Base-by-base conservation (phyloP, 2,888 invertebrate species). In the Seira ritae region DNA sequence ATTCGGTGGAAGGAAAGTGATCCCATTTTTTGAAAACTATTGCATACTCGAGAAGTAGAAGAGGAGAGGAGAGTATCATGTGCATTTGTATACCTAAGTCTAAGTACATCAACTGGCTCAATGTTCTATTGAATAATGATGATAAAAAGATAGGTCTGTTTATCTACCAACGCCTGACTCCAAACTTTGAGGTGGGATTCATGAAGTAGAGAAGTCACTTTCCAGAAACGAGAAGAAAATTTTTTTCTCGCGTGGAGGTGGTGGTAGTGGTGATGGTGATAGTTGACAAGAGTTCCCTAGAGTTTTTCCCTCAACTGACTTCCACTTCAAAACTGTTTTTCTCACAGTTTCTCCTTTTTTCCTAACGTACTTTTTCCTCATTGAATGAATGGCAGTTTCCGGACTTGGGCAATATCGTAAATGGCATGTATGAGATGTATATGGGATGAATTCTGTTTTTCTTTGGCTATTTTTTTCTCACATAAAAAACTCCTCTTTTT, bases 241-340 rank as follows among this genome's bases (percentile, higher is more conserved):
- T 31, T 31, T 31, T 2, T 31, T 31, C 31, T n/a, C n/a, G n/a
- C n/a, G n/a, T n/a, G n/a, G n/a, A n/a, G n/a, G n/a, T n/a, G n/a
- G n/a, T n/a, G n/a, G n/a, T n/a, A n/a, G n/a, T 50, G 12, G 19
- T 73, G 23, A 50, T 68, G 67, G 67, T 73, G 76, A 76, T 62
- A 68, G 80, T 70, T 80, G 80, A 80, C 80, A 80, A 19, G 69
- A 74, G 74, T 68, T 80, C 80, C 80, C 80, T 62, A 75, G 80
- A 74, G 80, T 69, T 80, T 80, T 37, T 72, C 67, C 68, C 37
- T n/a, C 31, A 31, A 31, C 79, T 46, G 31, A 23, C 71, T 78
- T 80, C 68, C 68, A 80, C 72, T 72, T 73, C 67, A 73, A 70
- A 31, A 31, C 31, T 8, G 31, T 31, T 31, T 31, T 73, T 55